Base-by-base conservation (phyloP, 2,113 vertebrate genomes). In the Irena cyanogastra region DNA sequence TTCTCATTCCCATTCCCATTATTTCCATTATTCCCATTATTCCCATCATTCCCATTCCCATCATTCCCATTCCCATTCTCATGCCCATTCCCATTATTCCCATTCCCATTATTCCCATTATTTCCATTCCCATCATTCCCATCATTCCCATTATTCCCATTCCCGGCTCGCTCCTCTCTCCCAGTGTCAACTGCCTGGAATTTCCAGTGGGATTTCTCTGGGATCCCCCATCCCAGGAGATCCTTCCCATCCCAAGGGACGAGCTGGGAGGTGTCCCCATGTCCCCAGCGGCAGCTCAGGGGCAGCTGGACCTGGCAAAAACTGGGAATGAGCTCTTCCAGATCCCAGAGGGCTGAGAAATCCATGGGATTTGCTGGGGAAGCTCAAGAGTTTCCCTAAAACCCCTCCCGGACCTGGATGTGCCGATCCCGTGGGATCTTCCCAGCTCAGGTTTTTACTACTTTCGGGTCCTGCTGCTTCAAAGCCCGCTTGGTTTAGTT, bases 371-470 rank as follows among this genome's bases (percentile, higher is more conserved):
- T 7, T 3, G 0, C 41, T 44, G 63, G 9, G 11, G 64, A 80
- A 9, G 5, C 24, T 2, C 8, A 1, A 4, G 13, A 42, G 5
- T 2, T 31, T 66, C 28, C 83, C 72, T 11, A 15, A 57, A 83
- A 9, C 16, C 52, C 22, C 13, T 70, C 50, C 61, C 10, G 37
- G 5, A 19, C 28, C 16, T 5, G 82, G 50, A n/a, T 47, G 24
- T 41, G 42, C 24, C 3, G 35, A 57, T 65, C 42, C 69, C 11
- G 1, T 2, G 17, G 18, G 1, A 37, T 21, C 9, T 28, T 65
- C 37, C 59, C 77, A 9, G 1, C 26, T 4, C 0, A 1, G 12
- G 27, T 5, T 33, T 49, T 12, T 6, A 1, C 49, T 1, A 14
- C 8, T 41, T 57, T 11, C 31, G 33, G 49, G 6, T 83, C 66